Conservation (phyloP, 2,797 vertebrate species). For the Acanthurus leucopareius region DNA sequence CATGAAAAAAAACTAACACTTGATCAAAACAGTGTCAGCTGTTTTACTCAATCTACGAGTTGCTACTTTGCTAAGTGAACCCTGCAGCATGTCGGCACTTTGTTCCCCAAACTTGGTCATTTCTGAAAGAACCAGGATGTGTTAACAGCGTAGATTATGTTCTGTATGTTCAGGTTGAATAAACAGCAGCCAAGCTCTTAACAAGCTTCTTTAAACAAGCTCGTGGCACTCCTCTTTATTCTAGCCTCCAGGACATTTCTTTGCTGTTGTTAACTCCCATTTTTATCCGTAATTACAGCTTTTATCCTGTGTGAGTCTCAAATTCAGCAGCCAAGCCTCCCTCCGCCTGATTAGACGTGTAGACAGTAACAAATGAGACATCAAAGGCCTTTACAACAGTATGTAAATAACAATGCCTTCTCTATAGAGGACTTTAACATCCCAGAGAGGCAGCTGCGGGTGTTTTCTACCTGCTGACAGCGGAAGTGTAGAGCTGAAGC, state of each 20-base stretch:
- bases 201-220: background rate
- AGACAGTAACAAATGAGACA: constrained; percentile 46
- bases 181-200: constrained; percentile 20
- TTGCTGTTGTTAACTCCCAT: constrained; percentile 7
- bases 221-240: constrained; percentile 11
- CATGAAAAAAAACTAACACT: too few relatives aligned
- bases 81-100: too few relatives aligned
- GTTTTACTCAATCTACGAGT: too few relatives aligned
- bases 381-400: constrained; percentile 29
- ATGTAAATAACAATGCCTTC: background rate
- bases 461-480: constrained; percentile 47
- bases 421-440: background rate
- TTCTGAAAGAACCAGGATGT: too few relatives aligned
- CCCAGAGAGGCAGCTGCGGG: constrained; percentile 21
- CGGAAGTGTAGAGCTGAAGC: constrained; percentile 10
- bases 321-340: background rate
- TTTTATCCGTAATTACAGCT: constrained; percentile 44
- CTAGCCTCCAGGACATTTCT: constrained; percentile 39
- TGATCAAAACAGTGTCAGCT: too few relatives aligned
- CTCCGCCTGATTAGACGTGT: constrained; percentile 23
- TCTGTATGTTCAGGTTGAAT: constrained; percentile 8
- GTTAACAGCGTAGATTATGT: background rate
- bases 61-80: too few relatives aligned
- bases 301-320: constrained; percentile 23
- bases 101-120: too few relatives aligned